Evolutionary conservation across 2,113 vertebrate genomes (phyloP).

Genomic region (Vulpes vulpes): DNA sequence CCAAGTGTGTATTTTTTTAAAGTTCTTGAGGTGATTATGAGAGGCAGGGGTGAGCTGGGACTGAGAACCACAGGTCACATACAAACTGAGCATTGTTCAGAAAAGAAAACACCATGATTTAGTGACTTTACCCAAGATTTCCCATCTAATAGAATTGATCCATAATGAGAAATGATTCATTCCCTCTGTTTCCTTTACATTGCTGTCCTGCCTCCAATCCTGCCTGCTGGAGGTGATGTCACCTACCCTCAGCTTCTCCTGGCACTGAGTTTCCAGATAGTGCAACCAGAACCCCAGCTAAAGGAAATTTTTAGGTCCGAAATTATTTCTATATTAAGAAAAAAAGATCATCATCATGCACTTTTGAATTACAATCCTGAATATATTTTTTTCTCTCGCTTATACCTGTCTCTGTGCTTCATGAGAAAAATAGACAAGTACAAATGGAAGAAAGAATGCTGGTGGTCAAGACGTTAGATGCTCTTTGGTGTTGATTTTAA

Average conservation of each 20-base stretch:
- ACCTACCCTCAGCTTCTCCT: neutral
- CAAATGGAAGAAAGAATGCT: constrained; percentile 3
- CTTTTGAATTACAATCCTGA: neutral
- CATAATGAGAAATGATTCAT: neutral
- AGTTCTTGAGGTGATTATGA: neutral
- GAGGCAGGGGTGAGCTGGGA: neutral
- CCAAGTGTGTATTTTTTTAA: neutral
- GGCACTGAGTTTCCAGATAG: neutral
- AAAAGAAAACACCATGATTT: neutral
- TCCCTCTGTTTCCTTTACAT: neutral
- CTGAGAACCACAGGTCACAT: neutral
- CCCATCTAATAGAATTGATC: neutral
- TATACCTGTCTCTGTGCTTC: neutral
- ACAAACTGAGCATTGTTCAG: neutral
- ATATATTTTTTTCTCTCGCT: neutral
- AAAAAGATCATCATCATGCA: neutral
- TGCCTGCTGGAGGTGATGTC: neutral
- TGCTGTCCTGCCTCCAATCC: neutral
- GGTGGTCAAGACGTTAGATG: constrained; percentile 4
- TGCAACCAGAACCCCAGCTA: neutral
- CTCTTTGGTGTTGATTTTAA: constrained; percentile 16
- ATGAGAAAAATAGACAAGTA: neutral
- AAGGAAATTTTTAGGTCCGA: neutral
- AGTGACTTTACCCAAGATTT: neutral
- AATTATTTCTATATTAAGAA: neutral